These are phyloP conservation scores for Phalacrocorax brasilianus DNA, from an alignment of 2,113 vertebrate genomes.

Conservation along the genomic window DNA sequence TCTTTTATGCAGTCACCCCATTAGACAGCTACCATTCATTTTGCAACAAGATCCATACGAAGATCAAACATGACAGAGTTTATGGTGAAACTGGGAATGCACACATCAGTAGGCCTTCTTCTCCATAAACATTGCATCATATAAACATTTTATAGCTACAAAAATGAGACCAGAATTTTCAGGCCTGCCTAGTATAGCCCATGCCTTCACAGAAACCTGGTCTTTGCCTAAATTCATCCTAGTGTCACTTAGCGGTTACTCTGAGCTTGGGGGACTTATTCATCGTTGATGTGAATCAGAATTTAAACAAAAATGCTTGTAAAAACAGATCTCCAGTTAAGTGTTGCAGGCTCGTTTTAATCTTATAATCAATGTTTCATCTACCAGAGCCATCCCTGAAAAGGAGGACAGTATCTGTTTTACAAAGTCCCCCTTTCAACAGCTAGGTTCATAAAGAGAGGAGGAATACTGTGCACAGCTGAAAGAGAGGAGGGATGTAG, in stretches of 20 bases:
- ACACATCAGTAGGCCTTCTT: not conserved
- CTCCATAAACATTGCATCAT: not conserved
- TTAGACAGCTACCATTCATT: not conserved
- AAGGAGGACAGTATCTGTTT: not conserved
- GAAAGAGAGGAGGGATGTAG: not conserved
- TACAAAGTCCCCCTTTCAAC: not conserved
- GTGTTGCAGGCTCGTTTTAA: not conserved
- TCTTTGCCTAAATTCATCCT: not conserved
- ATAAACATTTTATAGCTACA: not conserved
- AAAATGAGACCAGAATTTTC: not conserved
- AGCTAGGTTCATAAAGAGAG: not conserved
- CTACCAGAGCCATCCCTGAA: not conserved
- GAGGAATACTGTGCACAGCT: not conserved
- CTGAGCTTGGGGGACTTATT: not conserved
- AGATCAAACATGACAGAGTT: not conserved
- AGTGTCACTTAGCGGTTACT: not conserved
- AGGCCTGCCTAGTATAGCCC: not conserved
- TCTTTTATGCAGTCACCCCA: not conserved
- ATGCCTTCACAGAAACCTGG: not conserved
- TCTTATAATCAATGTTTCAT: not conserved
- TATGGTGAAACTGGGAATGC: not conserved
- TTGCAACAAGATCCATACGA: not conserved
- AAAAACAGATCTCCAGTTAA: not conserved
- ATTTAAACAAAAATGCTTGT: not conserved
- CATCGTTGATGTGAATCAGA: not conserved